phyloP scores from a whole-genome alignment of 2,797 vertebrate species.

The Acanthornis magna region DNA sequence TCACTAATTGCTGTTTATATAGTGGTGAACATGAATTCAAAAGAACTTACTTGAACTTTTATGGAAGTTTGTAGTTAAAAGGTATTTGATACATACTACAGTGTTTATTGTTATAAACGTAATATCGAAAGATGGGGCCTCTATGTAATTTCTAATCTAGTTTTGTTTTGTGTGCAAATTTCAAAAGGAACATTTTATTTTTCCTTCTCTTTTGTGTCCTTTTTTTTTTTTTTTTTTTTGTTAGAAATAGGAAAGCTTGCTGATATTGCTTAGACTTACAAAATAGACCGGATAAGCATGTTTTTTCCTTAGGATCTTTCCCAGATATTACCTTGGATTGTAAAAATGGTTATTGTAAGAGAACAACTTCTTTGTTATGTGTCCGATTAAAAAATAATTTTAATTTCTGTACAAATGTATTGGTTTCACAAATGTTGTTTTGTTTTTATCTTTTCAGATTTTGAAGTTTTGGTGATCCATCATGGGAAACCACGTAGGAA shows the following conservation, averaged over 20 bases:
- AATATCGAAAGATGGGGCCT: accelerated
- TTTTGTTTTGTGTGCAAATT: not conserved
- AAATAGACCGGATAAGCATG: not conserved
- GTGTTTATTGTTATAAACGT: not conserved
- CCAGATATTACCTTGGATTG: not conserved
- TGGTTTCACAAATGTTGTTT: not conserved
- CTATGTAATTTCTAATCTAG: not conserved
- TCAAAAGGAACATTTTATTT: not conserved
- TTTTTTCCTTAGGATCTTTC: not conserved
- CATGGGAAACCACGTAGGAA: constrained; percentile 77
- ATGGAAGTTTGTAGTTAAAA: not conserved
- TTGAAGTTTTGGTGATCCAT: not conserved
- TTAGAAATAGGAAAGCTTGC: not conserved
- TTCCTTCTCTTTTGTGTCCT: not conserved
- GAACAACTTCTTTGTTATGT: not conserved
- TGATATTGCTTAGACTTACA: not conserved
- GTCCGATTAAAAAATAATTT: not conserved
- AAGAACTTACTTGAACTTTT: not conserved
- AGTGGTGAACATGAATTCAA: not conserved
- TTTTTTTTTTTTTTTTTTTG: not conserved
- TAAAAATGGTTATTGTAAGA: not conserved
- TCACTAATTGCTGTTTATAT: not conserved
- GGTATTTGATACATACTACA: not conserved
- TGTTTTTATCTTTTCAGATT: constrained; percentile 47
- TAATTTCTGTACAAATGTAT: not conserved